phyloP scores from a whole-genome alignment of 2,888 invertebrate species.

The Stenotaenia linearis region DNA sequence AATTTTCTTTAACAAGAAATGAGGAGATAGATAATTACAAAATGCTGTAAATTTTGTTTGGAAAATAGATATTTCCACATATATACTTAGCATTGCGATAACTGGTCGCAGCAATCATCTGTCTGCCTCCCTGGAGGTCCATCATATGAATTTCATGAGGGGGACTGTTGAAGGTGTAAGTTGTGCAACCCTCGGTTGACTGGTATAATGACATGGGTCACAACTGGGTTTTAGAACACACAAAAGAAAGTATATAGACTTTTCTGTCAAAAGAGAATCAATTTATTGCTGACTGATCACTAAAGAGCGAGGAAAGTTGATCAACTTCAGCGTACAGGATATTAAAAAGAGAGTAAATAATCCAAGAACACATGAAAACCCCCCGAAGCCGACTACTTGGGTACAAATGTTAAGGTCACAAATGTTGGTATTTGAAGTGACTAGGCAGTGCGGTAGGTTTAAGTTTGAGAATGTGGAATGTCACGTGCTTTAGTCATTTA shows the following conservation, averaged over 20 bases:
- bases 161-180: constrained; percentile 6
- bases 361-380: neutral
- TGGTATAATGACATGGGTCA: neutral
- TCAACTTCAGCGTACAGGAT: neutral
- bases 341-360: neutral
- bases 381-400: too few species aligned
- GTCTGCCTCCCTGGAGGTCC: neutral
- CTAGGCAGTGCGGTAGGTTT: neutral
- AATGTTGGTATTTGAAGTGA: neutral
- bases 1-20: too few species aligned
- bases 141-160: constrained; percentile 17
- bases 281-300: neutral
- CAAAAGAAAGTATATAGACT: neutral
- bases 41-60: too few species aligned
- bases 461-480: neutral
- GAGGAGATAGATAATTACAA: too few species aligned
- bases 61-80: neutral
- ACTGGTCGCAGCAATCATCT: neutral
- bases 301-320: neutral
- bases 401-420: too few species aligned
- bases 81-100: neutral
- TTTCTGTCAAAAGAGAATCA: neutral
- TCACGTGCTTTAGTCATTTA: constrained; percentile 11
- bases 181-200: constrained; percentile 1
- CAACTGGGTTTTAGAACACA: neutral